Conservation (phyloP, 2,888 invertebrate genomes). For the Camponotus fellah region DNA sequence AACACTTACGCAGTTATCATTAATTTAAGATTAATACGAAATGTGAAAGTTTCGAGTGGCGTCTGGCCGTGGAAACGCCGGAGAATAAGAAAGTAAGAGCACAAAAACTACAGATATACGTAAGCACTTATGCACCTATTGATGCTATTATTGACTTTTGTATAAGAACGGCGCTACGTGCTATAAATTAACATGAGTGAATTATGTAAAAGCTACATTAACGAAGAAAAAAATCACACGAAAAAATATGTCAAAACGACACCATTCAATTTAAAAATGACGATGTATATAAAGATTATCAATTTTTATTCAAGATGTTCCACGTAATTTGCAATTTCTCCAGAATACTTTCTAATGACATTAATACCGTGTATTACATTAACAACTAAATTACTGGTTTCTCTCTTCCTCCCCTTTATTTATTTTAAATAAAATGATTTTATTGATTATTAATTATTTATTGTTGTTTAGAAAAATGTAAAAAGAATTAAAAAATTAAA, state of each 20-base stretch:
- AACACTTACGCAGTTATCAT: conserved; percentile 71
- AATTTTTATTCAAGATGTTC: not conserved
- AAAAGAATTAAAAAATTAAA: not conserved
- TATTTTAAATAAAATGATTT: not conserved
- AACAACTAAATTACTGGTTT: not conserved
- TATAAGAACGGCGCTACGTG: conserved; percentile 15
- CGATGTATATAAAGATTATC: conserved; percentile 33
- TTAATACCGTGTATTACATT: not conserved
- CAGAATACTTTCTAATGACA: not conserved
- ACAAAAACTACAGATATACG: conserved; percentile 49
- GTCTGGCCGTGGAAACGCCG: conserved; percentile 68
- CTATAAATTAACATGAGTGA: conserved; percentile 24
- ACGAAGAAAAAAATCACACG: conserved; percentile 16
- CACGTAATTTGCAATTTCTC: conserved; percentile 18
- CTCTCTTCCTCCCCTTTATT: not conserved
- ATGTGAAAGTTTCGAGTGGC: conserved; percentile 80
- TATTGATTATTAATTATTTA: conserved; percentile 1
- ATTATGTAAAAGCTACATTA: conserved; percentile 40
- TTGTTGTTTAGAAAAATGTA: not conserved
- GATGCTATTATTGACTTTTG: conserved; percentile 41
- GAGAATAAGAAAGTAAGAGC: conserved; percentile 80
- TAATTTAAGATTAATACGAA: conserved; percentile 81
- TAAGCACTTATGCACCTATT: conserved; percentile 50
- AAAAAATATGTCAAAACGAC: conserved; percentile 32
- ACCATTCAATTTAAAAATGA: conserved; percentile 20